A percentile compares a stretch with the other conserved stretches of the same genome.
Conservation (phyloP, 2,888 invertebrate species). For the Epsilonema sp. region DNA sequence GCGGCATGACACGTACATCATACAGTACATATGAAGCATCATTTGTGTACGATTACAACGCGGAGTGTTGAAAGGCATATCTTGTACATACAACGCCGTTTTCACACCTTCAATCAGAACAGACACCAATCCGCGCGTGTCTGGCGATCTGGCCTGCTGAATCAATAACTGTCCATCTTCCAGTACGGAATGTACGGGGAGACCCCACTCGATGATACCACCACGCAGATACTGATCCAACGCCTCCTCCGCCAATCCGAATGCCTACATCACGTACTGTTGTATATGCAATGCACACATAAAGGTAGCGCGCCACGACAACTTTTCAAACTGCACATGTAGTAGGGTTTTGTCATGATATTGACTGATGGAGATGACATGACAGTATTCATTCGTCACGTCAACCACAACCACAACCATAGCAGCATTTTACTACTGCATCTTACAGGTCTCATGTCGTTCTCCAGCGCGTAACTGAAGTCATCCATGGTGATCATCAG, state of each 20-base stretch:
- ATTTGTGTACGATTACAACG: neutral
- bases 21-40: too few species aligned
- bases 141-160: conserved; percentile 46
- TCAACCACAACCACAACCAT: too few species aligned
- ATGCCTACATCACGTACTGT: conserved; percentile 64
- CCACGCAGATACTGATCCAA: conserved; percentile 64
- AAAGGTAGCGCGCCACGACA: conserved; percentile 63
- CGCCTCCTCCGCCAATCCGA: conserved; percentile 77
- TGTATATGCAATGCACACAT: conserved; percentile 81
- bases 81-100: neutral
- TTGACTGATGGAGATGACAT: too few species aligned
- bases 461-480: conserved; percentile 70
- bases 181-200: conserved; percentile 61
- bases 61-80: neutral
- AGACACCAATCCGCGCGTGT: conserved; percentile 47
- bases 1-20: too few species aligned
- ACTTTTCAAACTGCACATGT: conserved; percentile 66
- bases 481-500: conserved; percentile 56
- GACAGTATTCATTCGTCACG: too few species aligned
- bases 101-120: conserved; percentile 66
- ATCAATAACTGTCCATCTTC: conserved; percentile 77
- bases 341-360: too few species aligned
- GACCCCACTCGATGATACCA: conserved; percentile 84
- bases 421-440: too few species aligned
- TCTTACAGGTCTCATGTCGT: conserved; percentile 68